Percentiles rank a stretch among this genome's conserved stretches.
phyloP scores from a whole-genome alignment of 30 jellyfish, hydroid and myxozoan species.

The Pseudorhiza aurosa region DNA sequence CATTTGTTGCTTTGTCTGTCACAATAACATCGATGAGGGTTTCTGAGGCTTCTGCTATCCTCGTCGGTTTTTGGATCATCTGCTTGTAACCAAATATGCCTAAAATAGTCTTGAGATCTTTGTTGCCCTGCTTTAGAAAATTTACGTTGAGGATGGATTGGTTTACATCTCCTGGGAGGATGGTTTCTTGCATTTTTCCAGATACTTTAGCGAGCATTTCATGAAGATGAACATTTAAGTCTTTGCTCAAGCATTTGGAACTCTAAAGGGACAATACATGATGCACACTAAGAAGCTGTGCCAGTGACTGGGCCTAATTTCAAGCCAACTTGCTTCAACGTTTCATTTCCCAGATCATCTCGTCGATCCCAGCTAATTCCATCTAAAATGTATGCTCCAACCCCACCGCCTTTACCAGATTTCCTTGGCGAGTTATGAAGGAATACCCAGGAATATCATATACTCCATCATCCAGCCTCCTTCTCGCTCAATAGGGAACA shows the following conservation, averaged over 20 bases:
- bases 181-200: constrained; percentile 49
- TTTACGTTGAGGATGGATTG: constrained; percentile 59
- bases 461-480: constrained; percentile 16
- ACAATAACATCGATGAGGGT: constrained; percentile 64
- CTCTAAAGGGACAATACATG: constrained; percentile 72
- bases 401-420: constrained; percentile 47
- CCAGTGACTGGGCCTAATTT: constrained; percentile 53
- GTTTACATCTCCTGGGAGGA: constrained; percentile 79
- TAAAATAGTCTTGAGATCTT: constrained; percentile 54
- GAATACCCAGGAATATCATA: constrained; percentile 32
- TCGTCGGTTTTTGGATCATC: constrained; percentile 44
- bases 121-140: constrained; percentile 60
- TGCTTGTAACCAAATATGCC: constrained; percentile 51
- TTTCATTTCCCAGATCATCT: constrained; percentile 26
- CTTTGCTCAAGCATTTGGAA: constrained; percentile 61
- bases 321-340: constrained; percentile 61
- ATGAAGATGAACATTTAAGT: constrained; percentile 41
- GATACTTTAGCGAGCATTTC: constrained; percentile 43
- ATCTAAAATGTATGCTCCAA: constrained; percentile 40
- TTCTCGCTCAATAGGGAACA: no score
- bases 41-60: constrained; percentile 65
- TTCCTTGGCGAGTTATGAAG: constrained; percentile 42
- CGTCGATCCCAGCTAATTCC: constrained; percentile 35
- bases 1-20: constrained; percentile 8
- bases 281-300: constrained; percentile 59